A percentile compares a stretch with the other conserved stretches of the same genome.
Conservation (phyloP, 2,113 vertebrate genomes). For the Melanostigma gelatinosum region DNA sequence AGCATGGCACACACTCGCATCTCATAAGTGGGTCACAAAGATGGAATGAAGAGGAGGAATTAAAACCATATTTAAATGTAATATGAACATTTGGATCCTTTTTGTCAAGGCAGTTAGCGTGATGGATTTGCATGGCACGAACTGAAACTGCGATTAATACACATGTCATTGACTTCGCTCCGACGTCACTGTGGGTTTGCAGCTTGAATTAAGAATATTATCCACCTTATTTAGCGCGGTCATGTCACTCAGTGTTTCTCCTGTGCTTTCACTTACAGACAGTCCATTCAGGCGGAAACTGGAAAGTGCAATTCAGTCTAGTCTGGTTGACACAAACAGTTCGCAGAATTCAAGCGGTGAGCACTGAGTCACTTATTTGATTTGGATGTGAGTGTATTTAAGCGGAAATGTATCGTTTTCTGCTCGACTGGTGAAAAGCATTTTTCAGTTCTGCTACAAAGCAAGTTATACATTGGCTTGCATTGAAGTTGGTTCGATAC, state of each 20-base stretch:
- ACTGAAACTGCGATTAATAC: constrained; percentile 49
- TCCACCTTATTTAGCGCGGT: constrained; percentile 10
- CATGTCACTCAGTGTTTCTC: constrained; percentile 51
- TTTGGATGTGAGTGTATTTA: constrained; percentile 19
- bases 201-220: constrained; percentile 36
- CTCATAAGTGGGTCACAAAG: constrained; percentile 81
- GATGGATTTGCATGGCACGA: constrained; percentile 58
- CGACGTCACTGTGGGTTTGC: constrained; percentile 9
- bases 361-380: constrained; percentile 56
- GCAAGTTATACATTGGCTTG: not conserved
- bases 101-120: constrained; percentile 50
- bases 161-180: constrained; percentile 47
- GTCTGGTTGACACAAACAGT: constrained; percentile 95
- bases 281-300: constrained; percentile 91
- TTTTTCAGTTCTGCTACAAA: constrained; percentile 40
- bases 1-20: constrained; percentile 62
- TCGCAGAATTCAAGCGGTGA: constrained; percentile 98
- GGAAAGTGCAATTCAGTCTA: constrained; percentile 91
- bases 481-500: not conserved
- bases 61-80: constrained; percentile 69
- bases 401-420: constrained; percentile 50
- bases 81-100: constrained; percentile 59
- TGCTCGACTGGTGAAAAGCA: constrained; percentile 23
- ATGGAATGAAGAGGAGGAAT: constrained; percentile 70
- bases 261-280: constrained; percentile 83